Base-by-base conservation (phyloP, 2,888 invertebrate genomes). In the Phortica okadai region DNA sequence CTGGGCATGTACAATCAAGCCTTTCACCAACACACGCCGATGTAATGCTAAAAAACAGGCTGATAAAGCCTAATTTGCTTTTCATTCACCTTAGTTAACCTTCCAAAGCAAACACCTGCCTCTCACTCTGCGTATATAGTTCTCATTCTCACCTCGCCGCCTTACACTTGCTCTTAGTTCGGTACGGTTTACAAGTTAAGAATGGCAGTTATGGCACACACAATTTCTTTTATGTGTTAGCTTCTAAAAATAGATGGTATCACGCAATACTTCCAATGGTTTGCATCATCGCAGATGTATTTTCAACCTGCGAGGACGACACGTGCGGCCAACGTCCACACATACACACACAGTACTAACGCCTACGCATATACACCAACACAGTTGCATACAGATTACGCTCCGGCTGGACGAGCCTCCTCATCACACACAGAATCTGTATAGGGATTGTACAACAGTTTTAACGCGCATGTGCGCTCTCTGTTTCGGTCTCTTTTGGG, bases 401-500 rank as follows among this genome's bases (percentile, higher is more conserved):
- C 45, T 78, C 82, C 81, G 81, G 33, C 33, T 82, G 78, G 84
- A 84, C 84, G 84, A 86, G 84, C 84, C 84, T 84, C 86, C 83
- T 81, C 82, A 79, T 73, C 81, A 78, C 74, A 78, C 75, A 66
- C 33, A 25, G 58, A 6, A 21, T 44, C n/a, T 54, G 50, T 8
- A 10, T 16, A 2, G 1, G n/a, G 2, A 11, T n/a, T 59, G 14
- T 66, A 66, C 7, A 33, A 66, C 66, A 56, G 73, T 56, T 73
- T 73, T 70, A 42, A 44, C 72, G 66, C 66, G 66, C 77, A 59
- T 10, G 16, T 72, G 33, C 33, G 33, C 33, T 33, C 33, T 5
- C 33, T 33, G 33, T 5, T 1, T 5, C 33, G 4, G 3, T 33
- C 2, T 4, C 33, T 33, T 33, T 1, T 33, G 2, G 33, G 33